Evolutionary conservation across 1,140 invertebrate species (phyloP), one percentile per base, ranked within the genome.

Genomic region (Apocrypta bakeri): DNA sequence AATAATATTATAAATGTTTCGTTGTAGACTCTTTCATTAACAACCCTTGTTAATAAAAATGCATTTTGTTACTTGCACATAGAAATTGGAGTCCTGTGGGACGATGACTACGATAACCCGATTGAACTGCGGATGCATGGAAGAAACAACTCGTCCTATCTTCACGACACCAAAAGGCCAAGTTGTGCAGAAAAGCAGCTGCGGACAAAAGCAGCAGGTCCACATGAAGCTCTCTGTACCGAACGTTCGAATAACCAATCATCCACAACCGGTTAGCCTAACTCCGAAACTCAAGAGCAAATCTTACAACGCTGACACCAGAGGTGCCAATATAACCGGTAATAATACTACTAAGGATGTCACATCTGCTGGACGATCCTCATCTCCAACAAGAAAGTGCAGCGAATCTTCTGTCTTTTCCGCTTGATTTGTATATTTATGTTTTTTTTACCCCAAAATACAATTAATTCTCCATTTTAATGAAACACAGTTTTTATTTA

Each of bases 41-140:
- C n/a, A n/a, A n/a, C n/a, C n/a, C n/a, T n/a, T n/a, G n/a, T 37
- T 37, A 37, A 37, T 9, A 2, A 9, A 37, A 37, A 4, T 2
- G 33, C 33, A 37, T 37, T 2, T 37, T 6, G 75, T 37, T 37
- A 9, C 9, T 37, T 9, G 33, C 9, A 37, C 73, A 37, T 63
- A 88, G 86, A 79, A 61, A 17, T 11, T 87, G 33, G 87, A 87
- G 72, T 81, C 81, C 0, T 88, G 85, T 31, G 86, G 87, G 7
- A 88, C 84, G 25, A 87, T 88, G 83, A 87, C 85, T 7, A 88
- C 85, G 1, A 87, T 87, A 24, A 87, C 84, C 0, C 71, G 73
- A 71, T 71, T 88, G 77, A 79, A 87, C 73, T 88, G 87, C 68
- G 87, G 87, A 12, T 88, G 86, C 76, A 61, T 83, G 9, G 83